A percentile compares a stretch with the other conserved stretches of the same genome.
Evolutionary conservation across 2,888 invertebrate genomes (phyloP).

Genomic region (Cheilosia soror): DNA sequence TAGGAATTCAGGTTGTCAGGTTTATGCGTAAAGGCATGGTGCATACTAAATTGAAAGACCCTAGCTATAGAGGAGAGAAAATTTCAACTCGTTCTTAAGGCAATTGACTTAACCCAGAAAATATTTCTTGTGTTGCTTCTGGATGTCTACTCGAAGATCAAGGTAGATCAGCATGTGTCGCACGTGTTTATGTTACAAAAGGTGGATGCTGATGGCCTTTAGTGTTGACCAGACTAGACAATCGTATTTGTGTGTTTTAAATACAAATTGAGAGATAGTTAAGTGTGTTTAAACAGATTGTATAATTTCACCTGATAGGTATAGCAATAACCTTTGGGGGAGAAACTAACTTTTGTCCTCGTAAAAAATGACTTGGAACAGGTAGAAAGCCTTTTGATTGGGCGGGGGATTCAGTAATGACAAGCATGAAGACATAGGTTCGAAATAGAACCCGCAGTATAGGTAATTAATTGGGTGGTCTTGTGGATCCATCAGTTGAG

Average conservation of each 20-base stretch:
- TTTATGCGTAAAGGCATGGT: slow-evolving; percentile 39
- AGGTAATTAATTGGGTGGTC: no score
- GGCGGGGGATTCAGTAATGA: no score
- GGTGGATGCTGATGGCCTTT: slow-evolving; percentile 22
- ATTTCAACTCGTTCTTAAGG: slow-evolving; percentile 31
- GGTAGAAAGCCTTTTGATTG: no score
- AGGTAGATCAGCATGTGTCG: slow-evolving; percentile 32
- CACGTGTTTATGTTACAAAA: slow-evolving; percentile 67
- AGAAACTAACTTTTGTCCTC: no score
- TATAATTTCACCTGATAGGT: background rate
- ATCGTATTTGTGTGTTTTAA: slow-evolving; percentile 7
- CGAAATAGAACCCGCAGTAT: no score
- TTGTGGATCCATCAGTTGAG: no score
- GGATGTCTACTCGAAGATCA: slow-evolving; percentile 49
- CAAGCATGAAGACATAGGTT: no score
- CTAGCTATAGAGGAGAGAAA: slow-evolving; percentile 23
- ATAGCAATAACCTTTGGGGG: no score
- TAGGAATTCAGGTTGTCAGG: slow-evolving; percentile 59
- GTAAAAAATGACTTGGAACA: no score
- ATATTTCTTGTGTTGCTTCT: background rate
- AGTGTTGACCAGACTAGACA: slow-evolving; percentile 24
- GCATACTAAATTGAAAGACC: slow-evolving; percentile 50
- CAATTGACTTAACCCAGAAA: slow-evolving; percentile 71
- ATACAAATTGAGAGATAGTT: slow-evolving; percentile 55
- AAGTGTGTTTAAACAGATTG: background rate